Base-by-base conservation (phyloP, 53 echinoderm and acorn worm genomes). In the Stichopus horrens region DNA sequence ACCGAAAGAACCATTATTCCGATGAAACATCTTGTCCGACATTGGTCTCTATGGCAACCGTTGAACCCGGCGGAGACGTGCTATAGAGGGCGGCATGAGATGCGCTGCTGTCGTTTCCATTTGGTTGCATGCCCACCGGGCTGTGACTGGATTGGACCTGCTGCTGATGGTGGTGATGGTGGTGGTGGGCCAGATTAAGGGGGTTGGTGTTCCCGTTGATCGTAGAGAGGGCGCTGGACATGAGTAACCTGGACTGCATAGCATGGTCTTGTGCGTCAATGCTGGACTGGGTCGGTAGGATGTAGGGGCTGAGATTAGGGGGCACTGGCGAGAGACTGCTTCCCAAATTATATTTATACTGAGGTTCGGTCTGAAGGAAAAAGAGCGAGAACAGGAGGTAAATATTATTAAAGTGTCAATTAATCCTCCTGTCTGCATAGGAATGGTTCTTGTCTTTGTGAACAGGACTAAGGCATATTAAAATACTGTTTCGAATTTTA, bases 141-240 rank as follows among this genome's bases (percentile, higher is more conserved):
- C 86, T 86, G 66, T 65, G 66, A n/a, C 58, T 81, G 0, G 81
- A 22, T 56, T 55, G 57, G 19, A 56, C 58, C 81, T 81, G 81
- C 57, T 81, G 60, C 19, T 76, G 23, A 19, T 76, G 76, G 77
- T 77, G 52, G 77, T 54, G 52, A 53, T 77, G 77, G 37, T 86
- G 86, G 52, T 86, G 86, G 8, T 86, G 86, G n/a, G 86, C 86
- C 51, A 86, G 22, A 86, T 86, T 86, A 37, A 86, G 37, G 22
- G 86, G 86, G 71, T 86, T 86, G 53, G 86, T 13, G 13, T 59
- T 86, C 16, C 86, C 86, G 37, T 59, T 86, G 51, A 67, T 13
- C 16, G 67, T 51, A 16, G 83, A 59, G 58, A 56, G 23, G 18
- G 58, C 56, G 57, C 4, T 83, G 19, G 66, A 52, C 86, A 86